Percentiles rank a stretch among this genome's conserved stretches.
phyloP scores from a whole-genome alignment of 2,888 invertebrate genomes.

The Sinohyriopsis cumingii region DNA sequence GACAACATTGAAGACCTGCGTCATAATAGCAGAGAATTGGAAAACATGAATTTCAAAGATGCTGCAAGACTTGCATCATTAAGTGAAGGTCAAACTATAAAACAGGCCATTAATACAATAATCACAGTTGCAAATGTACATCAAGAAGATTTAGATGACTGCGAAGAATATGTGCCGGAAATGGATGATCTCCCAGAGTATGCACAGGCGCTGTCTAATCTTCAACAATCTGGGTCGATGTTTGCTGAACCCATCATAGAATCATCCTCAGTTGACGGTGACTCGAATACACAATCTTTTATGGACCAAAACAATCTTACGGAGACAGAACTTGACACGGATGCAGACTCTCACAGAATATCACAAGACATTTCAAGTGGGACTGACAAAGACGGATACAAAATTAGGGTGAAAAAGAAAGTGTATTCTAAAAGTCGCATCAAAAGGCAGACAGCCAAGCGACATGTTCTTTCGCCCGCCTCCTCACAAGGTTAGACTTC shows the following conservation, averaged over 20 bases:
- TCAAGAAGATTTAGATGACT: no score
- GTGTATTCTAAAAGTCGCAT: conserved; percentile 7
- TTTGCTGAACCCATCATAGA: conserved; percentile 34
- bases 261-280: conserved; percentile 4
- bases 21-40: not conserved
- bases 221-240: conserved; percentile 1
- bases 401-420: conserved; percentile 13
- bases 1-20: not conserved
- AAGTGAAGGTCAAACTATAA: not conserved
- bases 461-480: conserved; percentile 20
- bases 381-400: conserved; percentile 1
- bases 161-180: no score
- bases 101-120: no score
- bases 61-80: not conserved
- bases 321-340: conserved; percentile 30
- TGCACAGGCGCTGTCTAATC: no score
- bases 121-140: no score
- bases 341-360: conserved; percentile 20
- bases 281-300: conserved; percentile 21
- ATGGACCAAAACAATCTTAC: conserved; percentile 16
- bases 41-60: not conserved
- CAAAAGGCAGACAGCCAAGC: no score
- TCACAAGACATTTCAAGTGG: conserved; percentile 2
- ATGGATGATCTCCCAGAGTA: no score
- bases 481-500: conserved; percentile 41